Evolutionary conservation across 2,113 vertebrate species (phyloP), one percentile per base, ranked within the genome.

Genomic region (Plectropomus leopardus): DNA sequence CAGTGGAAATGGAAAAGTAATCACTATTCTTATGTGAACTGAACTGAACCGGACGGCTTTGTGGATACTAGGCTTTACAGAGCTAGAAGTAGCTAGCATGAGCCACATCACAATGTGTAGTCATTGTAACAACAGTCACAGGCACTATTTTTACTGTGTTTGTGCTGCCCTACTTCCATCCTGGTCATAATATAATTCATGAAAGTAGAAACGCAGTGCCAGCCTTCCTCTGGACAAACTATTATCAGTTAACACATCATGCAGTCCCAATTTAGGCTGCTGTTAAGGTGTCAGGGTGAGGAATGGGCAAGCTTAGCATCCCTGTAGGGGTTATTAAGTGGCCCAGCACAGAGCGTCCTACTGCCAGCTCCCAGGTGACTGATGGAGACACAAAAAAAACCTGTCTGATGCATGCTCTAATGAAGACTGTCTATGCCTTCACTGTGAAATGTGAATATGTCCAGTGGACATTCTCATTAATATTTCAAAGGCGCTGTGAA

Each of bases 311-410:
- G 32, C 68, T 32, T 66, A 71, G 74, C 47, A 3, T 87, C 68
- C 72, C 84, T 84, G 70, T 68, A 82, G 67, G 67, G 78, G 82
- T 92, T 92, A 92, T 90, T 90, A 90, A 90, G 80, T 77, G 64
- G 40, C 59, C 66, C 60, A 19, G 53, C 54, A 48, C 71, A 79
- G 74, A 76, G 50, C 76, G 26, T 75, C 42, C 55, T 50, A 65
- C 57, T 40, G 67, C 32, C 24, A 19, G 67, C 28, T 87, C 67
- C 72, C 63, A 13, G 32, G 61, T 70, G 86, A 86, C 48, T 78
- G 78, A 88, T 85, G 50, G 78, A 72, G 75, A 74, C 32, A 67
- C 75, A 66, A 30, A 80, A 86, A 74, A 36, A 36, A 36, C 8
- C 55, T 47, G 50, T 67, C 60, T 80, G 76, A 80, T 59, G 74